Conservation (phyloP, 2,113 vertebrate species). For the Dryoscopus gambensis region DNA sequence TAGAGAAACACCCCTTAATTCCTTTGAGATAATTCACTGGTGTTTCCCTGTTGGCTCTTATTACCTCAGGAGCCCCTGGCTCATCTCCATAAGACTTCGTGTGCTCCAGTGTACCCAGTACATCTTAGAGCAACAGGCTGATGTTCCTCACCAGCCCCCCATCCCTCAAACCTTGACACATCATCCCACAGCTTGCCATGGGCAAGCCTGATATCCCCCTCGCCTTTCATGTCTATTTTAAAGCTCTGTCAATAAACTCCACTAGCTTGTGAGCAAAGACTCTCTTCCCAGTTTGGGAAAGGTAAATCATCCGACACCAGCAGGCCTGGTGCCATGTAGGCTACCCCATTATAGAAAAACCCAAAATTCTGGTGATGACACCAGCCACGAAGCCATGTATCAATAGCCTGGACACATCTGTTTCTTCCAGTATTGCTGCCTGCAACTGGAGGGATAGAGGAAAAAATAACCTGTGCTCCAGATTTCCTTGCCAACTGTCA, state of each 20-base stretch:
- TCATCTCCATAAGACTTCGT: neutral
- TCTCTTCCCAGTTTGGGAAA: neutral
- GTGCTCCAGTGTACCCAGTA: neutral
- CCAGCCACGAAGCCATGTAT: neutral
- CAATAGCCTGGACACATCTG: neutral
- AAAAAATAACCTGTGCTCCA: neutral
- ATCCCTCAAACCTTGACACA: neutral
- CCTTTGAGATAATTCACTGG: neutral
- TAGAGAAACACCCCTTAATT: neutral
- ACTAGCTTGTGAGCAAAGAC: neutral
- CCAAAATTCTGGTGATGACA: neutral
- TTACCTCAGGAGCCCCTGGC: neutral
- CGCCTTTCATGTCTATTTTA: neutral
- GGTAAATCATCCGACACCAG: neutral
- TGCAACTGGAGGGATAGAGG: neutral
- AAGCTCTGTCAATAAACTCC: neutral
- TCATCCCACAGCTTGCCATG: neutral
- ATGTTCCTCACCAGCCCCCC: neutral
- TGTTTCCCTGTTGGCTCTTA: neutral
- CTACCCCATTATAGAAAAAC: neutral
- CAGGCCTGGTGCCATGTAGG: neutral
- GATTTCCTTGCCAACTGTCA: neutral
- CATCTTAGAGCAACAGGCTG: neutral
- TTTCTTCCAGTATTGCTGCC: neutral
- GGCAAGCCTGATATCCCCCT: neutral